A percentile compares a stretch with the other conserved stretches of the same genome.
These are phyloP conservation scores for Gymnocephalus cernua DNA, from an alignment of 2,113 vertebrate species.

Conservation along the genomic window DNA sequence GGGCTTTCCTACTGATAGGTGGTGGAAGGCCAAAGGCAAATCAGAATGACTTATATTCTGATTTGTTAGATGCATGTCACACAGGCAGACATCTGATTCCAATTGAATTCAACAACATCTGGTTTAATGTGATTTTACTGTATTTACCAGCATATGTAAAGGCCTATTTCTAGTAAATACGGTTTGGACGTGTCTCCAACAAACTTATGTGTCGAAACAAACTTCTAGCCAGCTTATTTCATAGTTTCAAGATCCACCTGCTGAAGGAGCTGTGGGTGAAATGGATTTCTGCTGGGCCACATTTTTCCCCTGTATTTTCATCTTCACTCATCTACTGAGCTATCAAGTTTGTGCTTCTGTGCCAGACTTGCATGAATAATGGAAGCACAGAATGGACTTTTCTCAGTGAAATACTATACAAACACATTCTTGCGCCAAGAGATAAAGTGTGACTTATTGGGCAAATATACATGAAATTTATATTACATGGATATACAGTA, in stretches of 20 bases:
- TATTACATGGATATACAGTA: too few species aligned
- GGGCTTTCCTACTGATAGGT: not conserved
- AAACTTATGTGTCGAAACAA: not conserved
- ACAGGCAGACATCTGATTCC: not conserved
- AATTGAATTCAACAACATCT: not conserved
- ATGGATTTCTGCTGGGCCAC: not conserved
- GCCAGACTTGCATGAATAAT: conserved; percentile 28
- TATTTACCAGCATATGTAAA: not conserved
- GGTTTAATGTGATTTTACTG: not conserved
- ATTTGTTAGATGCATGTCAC: not conserved
- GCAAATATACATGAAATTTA: too few species aligned
- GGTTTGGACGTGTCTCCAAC: not conserved
- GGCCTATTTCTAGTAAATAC: not conserved
- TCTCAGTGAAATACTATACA: not conserved
- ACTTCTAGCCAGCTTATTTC: not conserved
- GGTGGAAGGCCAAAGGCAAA: not conserved
- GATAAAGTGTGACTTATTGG: not conserved
- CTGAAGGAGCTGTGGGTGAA: not conserved
- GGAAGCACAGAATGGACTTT: not conserved
- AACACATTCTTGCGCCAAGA: not conserved
- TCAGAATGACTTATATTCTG: not conserved
- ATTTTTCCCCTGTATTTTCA: not conserved
- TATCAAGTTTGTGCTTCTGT: not conserved
- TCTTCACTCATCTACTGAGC: not conserved
- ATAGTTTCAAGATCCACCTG: not conserved